Conservation (phyloP, 2,113 vertebrate genomes). For the Oxyura jamaicensis region DNA sequence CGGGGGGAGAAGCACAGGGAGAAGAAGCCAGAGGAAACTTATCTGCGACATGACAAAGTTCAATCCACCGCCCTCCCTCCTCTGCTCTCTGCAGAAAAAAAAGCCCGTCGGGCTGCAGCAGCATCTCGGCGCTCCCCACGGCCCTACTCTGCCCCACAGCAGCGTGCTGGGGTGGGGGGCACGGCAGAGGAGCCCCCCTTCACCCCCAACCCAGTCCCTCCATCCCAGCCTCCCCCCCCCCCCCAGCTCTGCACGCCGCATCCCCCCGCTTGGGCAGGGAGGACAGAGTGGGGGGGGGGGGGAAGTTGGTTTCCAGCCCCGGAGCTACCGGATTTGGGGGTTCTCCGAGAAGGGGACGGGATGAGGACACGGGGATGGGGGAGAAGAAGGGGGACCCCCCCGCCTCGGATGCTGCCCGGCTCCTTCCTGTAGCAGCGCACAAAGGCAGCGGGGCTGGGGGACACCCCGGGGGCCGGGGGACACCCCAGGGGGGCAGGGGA, state of each 20-base stretch:
- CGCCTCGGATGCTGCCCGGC: too few species aligned
- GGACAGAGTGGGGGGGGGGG: too few species aligned
- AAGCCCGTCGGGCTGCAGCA: not conserved
- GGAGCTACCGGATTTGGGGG: too few species aligned
- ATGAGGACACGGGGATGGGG: too few species aligned
- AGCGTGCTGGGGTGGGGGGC: not conserved
- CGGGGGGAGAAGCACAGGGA: not conserved
- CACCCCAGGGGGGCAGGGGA: not conserved
- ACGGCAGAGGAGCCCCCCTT: not conserved
- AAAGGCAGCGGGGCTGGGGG: not conserved
- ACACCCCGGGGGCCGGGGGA: not conserved
- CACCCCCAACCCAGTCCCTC: too few species aligned
- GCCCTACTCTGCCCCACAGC: slow-evolving; percentile 24
- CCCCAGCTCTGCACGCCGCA: too few species aligned
- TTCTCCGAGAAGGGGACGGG: too few species aligned
- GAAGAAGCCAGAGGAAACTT: slow-evolving; percentile 68
- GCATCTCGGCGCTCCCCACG: not conserved
- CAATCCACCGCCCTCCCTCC: slow-evolving; percentile 66
- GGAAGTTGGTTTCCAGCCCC: too few species aligned
- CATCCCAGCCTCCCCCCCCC: too few species aligned
- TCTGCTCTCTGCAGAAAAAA: not conserved
- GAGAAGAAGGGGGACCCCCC: too few species aligned
- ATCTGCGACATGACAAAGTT: slow-evolving; percentile 75
- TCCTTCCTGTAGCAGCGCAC: not conserved
- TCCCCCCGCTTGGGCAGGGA: too few species aligned